A percentile compares a stretch with the other conserved stretches of the same genome.
Conservation (phyloP, 1,140 invertebrate species). For the Drosophila repletoides region DNA sequence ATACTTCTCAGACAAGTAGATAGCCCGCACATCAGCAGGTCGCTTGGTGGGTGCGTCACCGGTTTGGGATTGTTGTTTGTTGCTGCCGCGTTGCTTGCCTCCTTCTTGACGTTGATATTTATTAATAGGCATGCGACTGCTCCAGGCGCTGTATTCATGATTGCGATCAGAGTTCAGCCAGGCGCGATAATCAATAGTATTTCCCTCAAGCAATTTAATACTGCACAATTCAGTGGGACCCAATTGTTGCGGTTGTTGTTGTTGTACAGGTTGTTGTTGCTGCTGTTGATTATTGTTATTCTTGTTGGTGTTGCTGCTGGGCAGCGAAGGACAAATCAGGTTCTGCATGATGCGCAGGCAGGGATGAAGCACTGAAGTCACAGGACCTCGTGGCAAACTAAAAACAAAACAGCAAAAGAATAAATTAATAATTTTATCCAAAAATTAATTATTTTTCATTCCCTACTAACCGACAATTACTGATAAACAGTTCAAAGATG, state of each 20-base stretch:
- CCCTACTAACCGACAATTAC: slow-evolving; percentile 85
- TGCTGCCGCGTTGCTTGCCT: slow-evolving; percentile 21
- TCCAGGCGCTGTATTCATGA: slow-evolving; percentile 89
- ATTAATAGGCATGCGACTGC: slow-evolving; percentile 67
- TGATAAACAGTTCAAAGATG: slow-evolving; percentile 92
- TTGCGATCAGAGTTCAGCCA: slow-evolving; percentile 90
- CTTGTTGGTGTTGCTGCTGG: slow-evolving; percentile 84
- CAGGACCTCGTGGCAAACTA: slow-evolving; percentile 82
- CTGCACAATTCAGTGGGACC: slow-evolving; percentile 70
- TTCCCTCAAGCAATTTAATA: slow-evolving; percentile 85
- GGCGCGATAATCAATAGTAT: slow-evolving; percentile 88
- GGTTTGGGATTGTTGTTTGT: neutral
- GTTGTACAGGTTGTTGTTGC: slow-evolving; percentile 82
- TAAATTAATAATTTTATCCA: neutral
- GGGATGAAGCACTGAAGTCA: slow-evolving; percentile 83
- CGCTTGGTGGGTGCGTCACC: slow-evolving; percentile 17
- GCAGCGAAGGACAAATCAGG: slow-evolving; percentile 88
- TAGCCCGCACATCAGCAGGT: slow-evolving; percentile 81
- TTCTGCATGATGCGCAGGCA: slow-evolving; percentile 92
- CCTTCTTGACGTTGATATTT: slow-evolving; percentile 22
- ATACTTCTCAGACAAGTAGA: slow-evolving; percentile 91
- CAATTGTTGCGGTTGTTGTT: slow-evolving; percentile 84
- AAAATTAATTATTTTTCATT: neutral
- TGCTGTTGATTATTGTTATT: slow-evolving; percentile 44
- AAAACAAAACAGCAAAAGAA: slow-evolving; percentile 89